Percentiles rank a stretch among this genome's conserved stretches.
Evolutionary conservation across 2,888 invertebrate species (phyloP).

Genomic region (Vanessa cardui): DNA sequence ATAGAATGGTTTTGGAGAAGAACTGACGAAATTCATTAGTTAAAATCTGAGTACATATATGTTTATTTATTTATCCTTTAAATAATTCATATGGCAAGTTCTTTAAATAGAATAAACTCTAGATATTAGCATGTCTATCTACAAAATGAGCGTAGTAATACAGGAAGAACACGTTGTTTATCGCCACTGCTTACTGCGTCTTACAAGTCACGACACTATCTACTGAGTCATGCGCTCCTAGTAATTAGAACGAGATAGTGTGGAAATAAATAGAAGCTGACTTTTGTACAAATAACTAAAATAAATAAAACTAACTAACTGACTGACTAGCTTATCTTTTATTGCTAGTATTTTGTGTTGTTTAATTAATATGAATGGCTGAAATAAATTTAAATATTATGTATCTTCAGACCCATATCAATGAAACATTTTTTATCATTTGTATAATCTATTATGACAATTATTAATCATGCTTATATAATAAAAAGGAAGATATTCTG

Average conservation of each 20-base stretch:
- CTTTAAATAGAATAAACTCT: slow-evolving; percentile 16
- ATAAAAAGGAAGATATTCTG: too few species aligned
- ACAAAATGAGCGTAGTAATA: slow-evolving; percentile 14
- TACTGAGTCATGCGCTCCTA: slow-evolving; percentile 43
- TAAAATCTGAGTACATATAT: not conserved
- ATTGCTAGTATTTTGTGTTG: not conserved
- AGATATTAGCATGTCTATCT: slow-evolving; percentile 23
- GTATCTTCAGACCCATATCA: too few species aligned
- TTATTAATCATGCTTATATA: too few species aligned
- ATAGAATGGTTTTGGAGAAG: too few species aligned
- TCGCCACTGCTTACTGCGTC: slow-evolving; percentile 31
- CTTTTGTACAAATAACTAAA: not conserved
- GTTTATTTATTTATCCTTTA: not conserved
- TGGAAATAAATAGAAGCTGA: slow-evolving; percentile 39
- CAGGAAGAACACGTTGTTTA: slow-evolving; percentile 33
- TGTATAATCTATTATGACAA: too few species aligned
- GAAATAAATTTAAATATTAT: too few species aligned
- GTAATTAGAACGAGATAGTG: slow-evolving; percentile 45
- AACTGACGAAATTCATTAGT: too few species aligned
- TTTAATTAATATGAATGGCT: too few species aligned
- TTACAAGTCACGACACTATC: slow-evolving; percentile 28
- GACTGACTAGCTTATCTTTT: not conserved
- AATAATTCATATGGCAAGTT: slow-evolving; percentile 5
- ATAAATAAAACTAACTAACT: not conserved
- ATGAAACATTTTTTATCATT: too few species aligned